Conservation (phyloP, 2,797 vertebrate genomes). For the Pantherophis alleghaniensis region DNA sequence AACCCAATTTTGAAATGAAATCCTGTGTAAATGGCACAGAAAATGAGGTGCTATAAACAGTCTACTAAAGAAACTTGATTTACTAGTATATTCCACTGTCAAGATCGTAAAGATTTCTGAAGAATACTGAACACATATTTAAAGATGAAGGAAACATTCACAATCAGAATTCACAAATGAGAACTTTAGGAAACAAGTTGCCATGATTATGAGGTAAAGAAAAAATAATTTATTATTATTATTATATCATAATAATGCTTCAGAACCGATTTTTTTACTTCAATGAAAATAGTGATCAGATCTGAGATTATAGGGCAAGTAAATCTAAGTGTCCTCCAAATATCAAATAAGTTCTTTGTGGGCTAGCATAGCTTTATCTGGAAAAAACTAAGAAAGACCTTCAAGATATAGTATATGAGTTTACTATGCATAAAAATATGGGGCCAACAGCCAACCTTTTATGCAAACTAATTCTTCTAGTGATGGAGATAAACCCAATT, state of each 20-base stretch:
- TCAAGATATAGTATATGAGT: not conserved
- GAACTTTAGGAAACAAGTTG: not conserved
- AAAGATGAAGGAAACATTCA: not conserved
- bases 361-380: not conserved
- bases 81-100: not conserved
- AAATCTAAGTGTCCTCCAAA: not conserved
- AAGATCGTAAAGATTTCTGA: not conserved
- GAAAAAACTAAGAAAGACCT: not conserved
- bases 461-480: not conserved
- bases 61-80: not conserved
- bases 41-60: not conserved
- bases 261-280: not conserved
- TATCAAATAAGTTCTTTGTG: not conserved
- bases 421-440: not conserved
- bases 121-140: not conserved
- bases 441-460: not conserved
- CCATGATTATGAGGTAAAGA: not conserved
- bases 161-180: not conserved
- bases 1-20: not conserved
- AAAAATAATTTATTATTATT: not conserved
- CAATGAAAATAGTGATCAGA: not conserved
- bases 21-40: not conserved
- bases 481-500: slow-evolving; percentile 3
- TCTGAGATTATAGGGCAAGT: not conserved
- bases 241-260: not conserved